Base-by-base conservation (phyloP, 1,140 invertebrate genomes). In the Drosophila busckii region DNA sequence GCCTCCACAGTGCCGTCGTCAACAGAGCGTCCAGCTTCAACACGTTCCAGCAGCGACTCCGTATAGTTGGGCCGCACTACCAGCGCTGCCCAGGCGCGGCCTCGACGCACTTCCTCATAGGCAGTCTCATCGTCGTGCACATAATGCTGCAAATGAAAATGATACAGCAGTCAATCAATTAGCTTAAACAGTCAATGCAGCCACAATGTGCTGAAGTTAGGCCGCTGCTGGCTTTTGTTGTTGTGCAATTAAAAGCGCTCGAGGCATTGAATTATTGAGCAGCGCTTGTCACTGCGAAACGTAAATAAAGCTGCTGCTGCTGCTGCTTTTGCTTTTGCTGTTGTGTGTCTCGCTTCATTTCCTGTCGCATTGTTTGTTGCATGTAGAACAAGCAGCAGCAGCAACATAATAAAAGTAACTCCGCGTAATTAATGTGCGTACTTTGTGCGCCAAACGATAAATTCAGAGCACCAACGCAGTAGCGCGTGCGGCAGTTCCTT, bases 1-100 rank as follows among this genome's bases (percentile, higher is more conserved):
- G 90, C 90, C 12, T 91, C 89, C 9, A 97, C 87, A 1, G 92
- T 94, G 65, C 90, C 91, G 16, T 92, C 89, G 34, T 93, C 92
- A 0, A 91, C 90, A 66, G 93, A 90, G 40, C 91, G 90, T 0
- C 93, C 93, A 9, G 92, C 87, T 6, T 91, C 90, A 59, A 95
- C 90, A 8, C 95, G 89, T 2, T 91, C 89, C 10, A 93, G 89
- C 0, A 98, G 88, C 15, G 94, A 92, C 12, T 89, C 88, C 0
- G 96, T 94, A 87, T 96, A 98, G 88, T 97, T 97, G 0, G 91
- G 82, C 0, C 93, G 92, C 55, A 98, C 95, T 20, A 92, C 91
- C 4, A 98, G 87, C 0, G 94, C 92, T 0, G 93, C 96, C 92
- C 96, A 96, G 2, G 93, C 92, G 48, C 93, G 89, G 0, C 96